These are phyloP conservation scores for Brachionus angularis DNA, from an alignment of 1,140 invertebrate species.

Conservation along the genomic window DNA sequence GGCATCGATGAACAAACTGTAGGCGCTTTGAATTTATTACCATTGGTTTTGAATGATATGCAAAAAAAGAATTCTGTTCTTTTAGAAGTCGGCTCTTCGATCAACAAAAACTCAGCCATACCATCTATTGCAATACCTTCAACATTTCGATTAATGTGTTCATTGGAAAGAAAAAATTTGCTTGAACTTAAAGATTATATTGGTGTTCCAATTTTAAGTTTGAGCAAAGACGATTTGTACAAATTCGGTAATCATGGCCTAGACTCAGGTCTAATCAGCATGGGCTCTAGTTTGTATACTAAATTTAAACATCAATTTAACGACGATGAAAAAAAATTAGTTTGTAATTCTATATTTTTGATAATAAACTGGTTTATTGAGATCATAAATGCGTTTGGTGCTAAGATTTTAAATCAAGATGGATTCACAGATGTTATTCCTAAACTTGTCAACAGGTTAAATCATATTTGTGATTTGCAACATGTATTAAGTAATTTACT, in stretches of 20 bases:
- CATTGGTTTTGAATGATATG: slow-evolving; percentile 9
- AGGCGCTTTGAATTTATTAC: slow-evolving; percentile 35
- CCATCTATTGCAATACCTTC: slow-evolving; percentile 3
- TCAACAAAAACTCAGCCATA: background rate
- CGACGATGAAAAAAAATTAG: slow-evolving; percentile 36
- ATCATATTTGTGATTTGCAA: slow-evolving; percentile 7
- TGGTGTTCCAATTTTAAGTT: slow-evolving; percentile 20
- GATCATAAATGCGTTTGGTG: slow-evolving; percentile 19
- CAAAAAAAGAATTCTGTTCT: slow-evolving; percentile 30
- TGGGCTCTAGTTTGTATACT: background rate
- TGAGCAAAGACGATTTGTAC: slow-evolving; percentile 10
- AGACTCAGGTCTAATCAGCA: background rate
- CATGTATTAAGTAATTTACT: background rate
- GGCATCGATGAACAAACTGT: slow-evolving; percentile 5
- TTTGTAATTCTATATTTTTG: slow-evolving; percentile 31
- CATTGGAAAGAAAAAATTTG: slow-evolving; percentile 25
- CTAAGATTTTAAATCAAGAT: slow-evolving; percentile 9
- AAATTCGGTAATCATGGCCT: background rate
- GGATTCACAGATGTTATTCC: background rate
- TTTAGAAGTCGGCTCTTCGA: slow-evolving; percentile 3
- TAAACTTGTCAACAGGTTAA: slow-evolving; percentile 16
- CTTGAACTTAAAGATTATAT: slow-evolving; percentile 3
- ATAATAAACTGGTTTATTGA: slow-evolving; percentile 41
- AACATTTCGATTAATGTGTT: slow-evolving; percentile 36
- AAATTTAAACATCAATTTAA: slow-evolving; percentile 7